phyloP scores from a whole-genome alignment of 2,888 invertebrate genomes.

The Autographa gamma region DNA sequence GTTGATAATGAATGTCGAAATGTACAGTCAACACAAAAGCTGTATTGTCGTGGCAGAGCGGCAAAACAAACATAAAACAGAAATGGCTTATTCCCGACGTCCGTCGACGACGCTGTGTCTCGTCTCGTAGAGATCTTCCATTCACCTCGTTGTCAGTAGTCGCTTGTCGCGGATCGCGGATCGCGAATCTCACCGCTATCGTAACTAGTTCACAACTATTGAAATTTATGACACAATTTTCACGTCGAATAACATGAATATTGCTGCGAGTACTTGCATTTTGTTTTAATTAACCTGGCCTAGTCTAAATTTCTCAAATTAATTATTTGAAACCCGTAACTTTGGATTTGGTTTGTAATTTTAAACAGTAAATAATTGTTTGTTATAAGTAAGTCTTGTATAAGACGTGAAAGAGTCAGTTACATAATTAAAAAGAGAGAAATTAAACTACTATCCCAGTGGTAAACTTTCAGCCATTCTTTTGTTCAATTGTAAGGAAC shows the following conservation, averaged over 20 bases:
- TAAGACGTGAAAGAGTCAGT: background rate
- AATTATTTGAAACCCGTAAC: too few species aligned
- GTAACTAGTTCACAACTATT: conserved; percentile 23
- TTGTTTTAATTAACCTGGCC: background rate
- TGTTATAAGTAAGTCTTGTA: background rate
- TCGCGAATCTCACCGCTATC: conserved; percentile 27
- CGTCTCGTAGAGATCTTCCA: conserved; percentile 50
- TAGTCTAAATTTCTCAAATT: background rate
- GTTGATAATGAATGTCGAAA: conserved; percentile 78
- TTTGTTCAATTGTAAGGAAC: conserved; percentile 51
- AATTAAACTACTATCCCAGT: conserved; percentile 3
- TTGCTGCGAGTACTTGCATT: conserved; percentile 16
- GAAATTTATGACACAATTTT: conserved; percentile 34
- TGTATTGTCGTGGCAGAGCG: conserved; percentile 70
- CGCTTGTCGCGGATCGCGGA: conserved; percentile 33
- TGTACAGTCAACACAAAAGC: conserved; percentile 77
- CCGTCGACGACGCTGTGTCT: conserved; percentile 37
- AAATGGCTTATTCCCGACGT: conserved; percentile 73
- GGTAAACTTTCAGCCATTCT: conserved; percentile 34
- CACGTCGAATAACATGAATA: conserved; percentile 25
- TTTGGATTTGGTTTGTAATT: background rate
- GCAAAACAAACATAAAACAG: conserved; percentile 78
- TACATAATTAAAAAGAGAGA: conserved; percentile 3
- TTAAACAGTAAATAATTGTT: background rate
- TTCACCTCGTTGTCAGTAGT: conserved; percentile 44